Evolutionary conservation across 35 echinoderm and acorn worm species (phyloP).

Genomic region (Amphiura filiformis): DNA sequence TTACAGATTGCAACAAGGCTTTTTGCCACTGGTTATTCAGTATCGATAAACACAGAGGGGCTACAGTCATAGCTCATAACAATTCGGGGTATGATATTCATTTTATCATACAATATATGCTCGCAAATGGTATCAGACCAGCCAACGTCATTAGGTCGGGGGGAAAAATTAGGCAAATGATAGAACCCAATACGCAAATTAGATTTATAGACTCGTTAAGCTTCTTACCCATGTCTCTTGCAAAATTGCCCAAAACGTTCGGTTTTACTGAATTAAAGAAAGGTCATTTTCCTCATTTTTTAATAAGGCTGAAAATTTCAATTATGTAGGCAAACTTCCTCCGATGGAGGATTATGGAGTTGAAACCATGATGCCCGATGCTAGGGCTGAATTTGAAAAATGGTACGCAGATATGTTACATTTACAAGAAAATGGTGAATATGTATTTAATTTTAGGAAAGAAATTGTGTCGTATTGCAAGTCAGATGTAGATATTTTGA

Average conservation of each 20-base stretch:
- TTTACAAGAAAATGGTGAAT: neutral
- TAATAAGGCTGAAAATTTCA: conserved; percentile 26
- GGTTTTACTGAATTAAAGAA: conserved; percentile 61
- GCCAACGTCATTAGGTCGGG: conserved; percentile 57
- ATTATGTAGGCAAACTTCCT: conserved; percentile 35
- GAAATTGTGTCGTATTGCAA: conserved; percentile 59
- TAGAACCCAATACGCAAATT: neutral
- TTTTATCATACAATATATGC: conserved; percentile 55
- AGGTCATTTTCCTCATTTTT: conserved; percentile 64
- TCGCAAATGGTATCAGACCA: conserved; percentile 22
- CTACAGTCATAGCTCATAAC: conserved; percentile 63
- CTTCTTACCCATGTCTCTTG: conserved; percentile 72
- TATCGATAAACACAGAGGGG: conserved; percentile 4
- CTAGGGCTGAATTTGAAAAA: conserved; percentile 14
- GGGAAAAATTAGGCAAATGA: conserved; percentile 44
- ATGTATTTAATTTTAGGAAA: conserved; percentile 44
- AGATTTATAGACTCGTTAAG: conserved; percentile 68
- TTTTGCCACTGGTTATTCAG: conserved; percentile 68
- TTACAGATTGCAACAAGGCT: neutral
- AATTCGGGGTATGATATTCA: conserved; percentile 52
- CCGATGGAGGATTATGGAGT: conserved; percentile 21
- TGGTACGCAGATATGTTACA: conserved; percentile 49
- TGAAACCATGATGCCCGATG: conserved; percentile 42
- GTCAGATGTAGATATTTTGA: conserved; percentile 64
- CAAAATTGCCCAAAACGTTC: conserved; percentile 60